Percentiles rank a stretch among this genome's conserved stretches.
These are phyloP conservation scores for Drosophila mojavensis DNA, from an alignment of 1,140 invertebrate genomes.

Conservation along the genomic window DNA sequence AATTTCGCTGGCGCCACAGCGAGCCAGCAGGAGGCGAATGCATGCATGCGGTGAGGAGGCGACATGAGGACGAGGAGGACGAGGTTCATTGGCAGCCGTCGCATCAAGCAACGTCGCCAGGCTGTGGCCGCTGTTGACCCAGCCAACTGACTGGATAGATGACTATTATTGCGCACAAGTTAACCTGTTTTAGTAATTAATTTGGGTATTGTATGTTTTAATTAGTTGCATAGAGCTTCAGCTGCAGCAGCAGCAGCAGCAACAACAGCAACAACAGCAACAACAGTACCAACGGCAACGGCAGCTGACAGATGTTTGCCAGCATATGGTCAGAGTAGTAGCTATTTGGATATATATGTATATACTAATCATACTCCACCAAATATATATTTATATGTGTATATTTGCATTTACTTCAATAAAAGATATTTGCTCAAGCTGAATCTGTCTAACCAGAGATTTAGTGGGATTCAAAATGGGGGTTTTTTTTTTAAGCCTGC, in stretches of 20 bases:
- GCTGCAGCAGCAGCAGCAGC: neutral
- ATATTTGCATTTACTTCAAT: neutral
- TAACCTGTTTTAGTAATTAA: conserved; percentile 82
- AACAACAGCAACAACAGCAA: neutral
- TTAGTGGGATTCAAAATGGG: no score
- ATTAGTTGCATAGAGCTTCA: conserved; percentile 57
- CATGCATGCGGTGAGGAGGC: conserved; percentile 10
- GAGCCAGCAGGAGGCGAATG: conserved; percentile 7
- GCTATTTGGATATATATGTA: neutral
- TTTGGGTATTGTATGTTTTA: conserved; percentile 80
- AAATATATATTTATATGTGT: neutral
- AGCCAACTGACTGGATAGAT: conserved; percentile 56
- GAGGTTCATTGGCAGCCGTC: conserved; percentile 52
- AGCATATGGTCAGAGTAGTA: neutral
- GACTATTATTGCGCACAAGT: conserved; percentile 77
- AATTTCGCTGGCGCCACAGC: conserved; percentile 54
- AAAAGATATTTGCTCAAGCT: no score
- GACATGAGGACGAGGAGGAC: neutral
- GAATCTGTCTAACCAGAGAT: no score
- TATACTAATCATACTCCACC: no score
- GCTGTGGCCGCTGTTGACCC: conserved; percentile 41
- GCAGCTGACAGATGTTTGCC: conserved; percentile 23
- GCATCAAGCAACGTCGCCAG: conserved; percentile 28
- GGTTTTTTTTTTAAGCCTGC: no score
- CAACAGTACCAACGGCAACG: no score